Evolutionary conservation across 1,140 invertebrate genomes (phyloP).

Genomic region (Caligus rogercresseyi): DNA sequence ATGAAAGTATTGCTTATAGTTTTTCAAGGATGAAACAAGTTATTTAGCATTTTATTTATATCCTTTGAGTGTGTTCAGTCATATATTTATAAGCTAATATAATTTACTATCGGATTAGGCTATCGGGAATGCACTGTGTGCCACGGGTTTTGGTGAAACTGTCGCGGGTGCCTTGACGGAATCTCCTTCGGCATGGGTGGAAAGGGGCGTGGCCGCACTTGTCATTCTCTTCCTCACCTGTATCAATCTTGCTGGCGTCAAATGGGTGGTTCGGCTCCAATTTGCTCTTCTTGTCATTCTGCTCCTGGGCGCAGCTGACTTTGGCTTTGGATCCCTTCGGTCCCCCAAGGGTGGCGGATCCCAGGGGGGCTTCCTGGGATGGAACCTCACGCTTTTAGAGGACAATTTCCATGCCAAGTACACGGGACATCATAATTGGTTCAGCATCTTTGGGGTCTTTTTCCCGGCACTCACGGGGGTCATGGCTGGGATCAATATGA

Average conservation of each 20-base stretch:
- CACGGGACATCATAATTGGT: conserved; percentile 59
- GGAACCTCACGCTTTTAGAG: conserved; percentile 52
- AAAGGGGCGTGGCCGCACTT: conserved; percentile 55
- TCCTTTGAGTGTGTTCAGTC: too few relatives aligned
- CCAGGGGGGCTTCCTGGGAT: conserved; percentile 67
- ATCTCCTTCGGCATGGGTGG: conserved; percentile 44
- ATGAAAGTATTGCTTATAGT: too few relatives aligned
- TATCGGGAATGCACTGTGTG: conserved; percentile 82
- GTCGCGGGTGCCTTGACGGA: conserved; percentile 55
- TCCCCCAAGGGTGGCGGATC: conserved; percentile 24
- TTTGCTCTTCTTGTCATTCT: conserved; percentile 63
- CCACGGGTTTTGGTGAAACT: conserved; percentile 86
- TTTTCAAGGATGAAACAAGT: too few relatives aligned
- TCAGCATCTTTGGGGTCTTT: conserved; percentile 83
- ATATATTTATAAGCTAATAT: too few relatives aligned
- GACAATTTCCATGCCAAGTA: conserved; percentile 69
- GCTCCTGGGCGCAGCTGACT: conserved; percentile 66
- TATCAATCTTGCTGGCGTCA: conserved; percentile 77
- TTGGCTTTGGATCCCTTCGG: conserved; percentile 63
- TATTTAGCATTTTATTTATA: too few relatives aligned
- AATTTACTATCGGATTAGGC: too few relatives aligned
- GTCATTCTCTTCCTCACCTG: conserved; percentile 60
- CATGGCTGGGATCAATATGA: conserved; percentile 93
- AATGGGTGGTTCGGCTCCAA: conserved; percentile 80
- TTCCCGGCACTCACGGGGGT: conserved; percentile 84